These are phyloP conservation scores for Mnemiopsis leidyi DNA, from an alignment of 37 sponge, comb jelly and placozoan species.

Conservation along the genomic window DNA sequence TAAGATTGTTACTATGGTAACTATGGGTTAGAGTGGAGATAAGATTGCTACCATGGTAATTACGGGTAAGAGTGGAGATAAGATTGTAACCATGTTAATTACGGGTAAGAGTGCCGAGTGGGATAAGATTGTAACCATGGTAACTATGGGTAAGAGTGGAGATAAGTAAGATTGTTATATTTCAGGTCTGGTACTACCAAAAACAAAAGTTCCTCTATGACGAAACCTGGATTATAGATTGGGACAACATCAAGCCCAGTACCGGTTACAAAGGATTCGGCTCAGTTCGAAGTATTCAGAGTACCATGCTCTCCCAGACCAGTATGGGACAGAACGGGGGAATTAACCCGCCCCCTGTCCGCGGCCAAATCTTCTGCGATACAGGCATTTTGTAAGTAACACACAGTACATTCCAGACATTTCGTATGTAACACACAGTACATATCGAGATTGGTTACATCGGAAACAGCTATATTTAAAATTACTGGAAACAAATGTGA, in stretches of 20 bases:
- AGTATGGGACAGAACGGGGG: slow-evolving; percentile 50
- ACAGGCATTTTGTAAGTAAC: slow-evolving; percentile 68
- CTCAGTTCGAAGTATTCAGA: neutral
- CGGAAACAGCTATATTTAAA: too few relatives aligned
- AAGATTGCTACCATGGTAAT: too few relatives aligned
- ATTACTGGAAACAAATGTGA: too few relatives aligned
- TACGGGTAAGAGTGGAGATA: too few relatives aligned
- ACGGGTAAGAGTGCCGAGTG: too few relatives aligned
- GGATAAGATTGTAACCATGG: neutral
- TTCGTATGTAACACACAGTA: too few relatives aligned
- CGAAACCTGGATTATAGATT: slow-evolving; percentile 85
- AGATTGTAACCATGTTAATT: too few relatives aligned
- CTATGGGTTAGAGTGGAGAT: too few relatives aligned
- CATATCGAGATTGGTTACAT: too few relatives aligned
- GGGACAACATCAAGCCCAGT: slow-evolving; percentile 72
- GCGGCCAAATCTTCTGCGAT: slow-evolving; percentile 64
- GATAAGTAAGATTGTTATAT: neutral
- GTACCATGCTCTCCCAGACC: slow-evolving; percentile 45
- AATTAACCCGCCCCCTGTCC: neutral
- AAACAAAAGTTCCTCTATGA: slow-evolving; percentile 76
- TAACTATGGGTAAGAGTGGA: neutral
- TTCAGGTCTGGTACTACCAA: slow-evolving; percentile 73
- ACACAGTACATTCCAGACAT: too few relatives aligned
- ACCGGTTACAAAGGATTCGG: slow-evolving; percentile 55
- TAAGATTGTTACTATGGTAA: too few relatives aligned